These are phyloP conservation scores for Upupa epops DNA, from an alignment of 2,113 vertebrate species.

Conservation along the genomic window DNA sequence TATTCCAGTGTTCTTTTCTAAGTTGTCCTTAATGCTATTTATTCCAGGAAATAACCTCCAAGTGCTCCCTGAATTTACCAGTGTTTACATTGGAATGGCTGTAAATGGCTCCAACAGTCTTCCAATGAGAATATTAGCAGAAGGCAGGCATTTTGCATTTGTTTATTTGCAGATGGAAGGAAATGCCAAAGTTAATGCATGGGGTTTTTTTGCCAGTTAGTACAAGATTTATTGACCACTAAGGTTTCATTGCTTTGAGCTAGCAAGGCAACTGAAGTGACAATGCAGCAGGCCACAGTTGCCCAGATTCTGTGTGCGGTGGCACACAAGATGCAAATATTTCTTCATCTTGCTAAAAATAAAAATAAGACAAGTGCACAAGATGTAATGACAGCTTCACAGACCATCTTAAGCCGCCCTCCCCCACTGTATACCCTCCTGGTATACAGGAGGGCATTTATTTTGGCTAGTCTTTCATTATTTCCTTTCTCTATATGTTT, in stretches of 20 bases:
- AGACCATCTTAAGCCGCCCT: neutral
- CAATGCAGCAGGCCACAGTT: slow-evolving; percentile 5
- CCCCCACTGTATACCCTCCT: neutral
- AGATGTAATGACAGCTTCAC: neutral
- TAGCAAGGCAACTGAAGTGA: neutral
- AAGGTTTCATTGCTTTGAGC: neutral
- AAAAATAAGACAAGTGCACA: neutral
- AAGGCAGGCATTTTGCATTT: slow-evolving; percentile 31
- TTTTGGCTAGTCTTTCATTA: neutral
- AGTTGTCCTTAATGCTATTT: slow-evolving; percentile 46
- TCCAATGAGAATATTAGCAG: slow-evolving; percentile 20
- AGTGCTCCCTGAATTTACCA: slow-evolving; percentile 16
- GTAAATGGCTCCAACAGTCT: slow-evolving; percentile 21
- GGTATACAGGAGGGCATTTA: slow-evolving; percentile 7
- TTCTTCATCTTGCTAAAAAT: neutral
- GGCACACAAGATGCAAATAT: neutral
- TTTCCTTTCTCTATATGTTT: neutral
- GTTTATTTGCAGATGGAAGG: slow-evolving; percentile 45
- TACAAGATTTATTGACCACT: slow-evolving; percentile 32
- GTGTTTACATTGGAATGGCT: slow-evolving; percentile 32
- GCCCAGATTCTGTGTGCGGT: neutral
- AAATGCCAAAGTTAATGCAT: slow-evolving; percentile 10
- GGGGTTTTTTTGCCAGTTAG: neutral
- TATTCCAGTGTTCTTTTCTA: slow-evolving; percentile 10
- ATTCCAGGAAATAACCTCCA: slow-evolving; percentile 64